Conservation (phyloP, 2,888 invertebrate genomes). For the Aquatica leii region DNA sequence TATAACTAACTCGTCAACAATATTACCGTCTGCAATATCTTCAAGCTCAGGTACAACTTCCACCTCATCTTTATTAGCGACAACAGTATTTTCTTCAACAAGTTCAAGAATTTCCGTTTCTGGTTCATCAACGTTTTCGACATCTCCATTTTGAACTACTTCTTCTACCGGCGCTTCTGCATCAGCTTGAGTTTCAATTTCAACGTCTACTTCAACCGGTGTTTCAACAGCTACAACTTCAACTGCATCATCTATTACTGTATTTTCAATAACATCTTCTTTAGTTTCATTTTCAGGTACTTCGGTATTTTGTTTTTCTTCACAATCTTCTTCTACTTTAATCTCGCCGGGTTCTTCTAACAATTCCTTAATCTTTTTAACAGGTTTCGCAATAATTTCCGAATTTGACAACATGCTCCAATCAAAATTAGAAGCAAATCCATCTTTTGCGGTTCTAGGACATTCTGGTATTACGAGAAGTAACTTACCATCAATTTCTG, state of each 20-base stretch:
- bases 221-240: conserved; percentile 35
- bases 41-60: conserved; percentile 6
- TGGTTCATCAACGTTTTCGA: conserved; percentile 22
- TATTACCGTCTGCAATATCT: conserved; percentile 21
- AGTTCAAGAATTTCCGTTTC: background rate
- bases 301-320: conserved; percentile 31
- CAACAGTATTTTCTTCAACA: background rate
- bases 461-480: conserved; percentile 80
- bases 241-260: conserved; percentile 37
- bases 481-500: conserved; percentile 78
- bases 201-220: conserved; percentile 11
- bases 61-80: background rate
- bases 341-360: conserved; percentile 28
- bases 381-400: conserved; percentile 28
- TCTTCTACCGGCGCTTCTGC: conserved; percentile 32
- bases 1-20: conserved; percentile 32
- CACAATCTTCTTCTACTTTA: conserved; percentile 25
- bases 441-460: conserved; percentile 77
- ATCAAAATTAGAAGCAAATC: conserved; percentile 75
- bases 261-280: conserved; percentile 32
- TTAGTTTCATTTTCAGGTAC: conserved; percentile 36
- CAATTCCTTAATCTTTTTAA: conserved; percentile 29
- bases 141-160: conserved; percentile 40
- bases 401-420: conserved; percentile 68
- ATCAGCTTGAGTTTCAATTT: conserved; percentile 21